phyloP scores from a whole-genome alignment of 1,140 invertebrate species.

The Cotesia typhae region DNA sequence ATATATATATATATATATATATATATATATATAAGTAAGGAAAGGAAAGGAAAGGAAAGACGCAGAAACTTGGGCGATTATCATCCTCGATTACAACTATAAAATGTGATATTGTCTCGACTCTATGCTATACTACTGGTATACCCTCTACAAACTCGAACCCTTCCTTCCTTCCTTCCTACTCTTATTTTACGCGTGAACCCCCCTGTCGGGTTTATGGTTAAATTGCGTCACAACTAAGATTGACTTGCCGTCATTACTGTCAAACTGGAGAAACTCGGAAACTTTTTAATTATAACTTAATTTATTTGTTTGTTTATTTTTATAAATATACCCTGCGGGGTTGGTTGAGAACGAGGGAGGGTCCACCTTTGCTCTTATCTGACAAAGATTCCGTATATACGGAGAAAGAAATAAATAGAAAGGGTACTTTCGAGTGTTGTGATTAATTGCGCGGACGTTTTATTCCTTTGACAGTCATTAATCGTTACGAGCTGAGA shows the following conservation, averaged over 20 bases:
- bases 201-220: background rate
- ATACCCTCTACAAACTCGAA: slow-evolving; percentile 18
- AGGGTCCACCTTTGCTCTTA: too few species aligned
- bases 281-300: slow-evolving; percentile 10
- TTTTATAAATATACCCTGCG: too few species aligned
- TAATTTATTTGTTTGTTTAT: slow-evolving; percentile 4
- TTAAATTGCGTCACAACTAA: slow-evolving; percentile 14
- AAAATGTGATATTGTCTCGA: slow-evolving; percentile 58
- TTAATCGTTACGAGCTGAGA: slow-evolving; percentile 56
- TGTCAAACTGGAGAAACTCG: background rate
- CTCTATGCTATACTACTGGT: slow-evolving; percentile 15
- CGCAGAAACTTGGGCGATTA: slow-evolving; percentile 61
- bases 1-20: too few species aligned
- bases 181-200: background rate
- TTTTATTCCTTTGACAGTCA: slow-evolving; percentile 59
- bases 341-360: too few species aligned
- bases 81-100: slow-evolving; percentile 62
- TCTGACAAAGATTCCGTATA: too few species aligned
- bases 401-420: too few species aligned
- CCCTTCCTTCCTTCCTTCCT: slow-evolving; percentile 14
- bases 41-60: slow-evolving; percentile 33
- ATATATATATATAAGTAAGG: too few species aligned
- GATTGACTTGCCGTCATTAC: slow-evolving; percentile 17
- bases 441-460: slow-evolving; percentile 56
- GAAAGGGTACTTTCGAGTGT: slow-evolving; percentile 42